A percentile compares a stretch with the other conserved stretches of the same genome.
These are phyloP conservation scores for Iselma pallidipennis DNA, from an alignment of 2,888 invertebrate species.

Conservation along the genomic window DNA sequence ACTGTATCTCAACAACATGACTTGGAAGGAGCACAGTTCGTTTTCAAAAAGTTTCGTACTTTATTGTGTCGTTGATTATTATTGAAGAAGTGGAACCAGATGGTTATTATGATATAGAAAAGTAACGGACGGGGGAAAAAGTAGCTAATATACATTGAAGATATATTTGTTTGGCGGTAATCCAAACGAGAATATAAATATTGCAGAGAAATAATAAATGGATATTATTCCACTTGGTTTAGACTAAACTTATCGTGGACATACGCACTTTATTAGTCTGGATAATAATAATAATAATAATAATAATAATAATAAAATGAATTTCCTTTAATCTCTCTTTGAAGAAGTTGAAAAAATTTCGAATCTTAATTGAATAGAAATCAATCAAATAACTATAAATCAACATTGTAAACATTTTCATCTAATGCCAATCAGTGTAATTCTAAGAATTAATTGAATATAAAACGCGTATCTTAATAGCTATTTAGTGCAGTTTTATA, in stretches of 20 bases:
- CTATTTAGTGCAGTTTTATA: too few relatives aligned
- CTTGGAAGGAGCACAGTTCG: too few relatives aligned
- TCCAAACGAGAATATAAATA: slow-evolving; percentile 32
- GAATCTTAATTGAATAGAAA: too few relatives aligned
- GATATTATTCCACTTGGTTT: slow-evolving; percentile 25
- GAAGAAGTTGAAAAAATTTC: too few relatives aligned
- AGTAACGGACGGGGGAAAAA: not conserved
- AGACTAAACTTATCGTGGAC: slow-evolving; percentile 25
- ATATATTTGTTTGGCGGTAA: slow-evolving; percentile 18
- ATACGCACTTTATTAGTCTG: slow-evolving; percentile 18
- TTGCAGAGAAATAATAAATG: slow-evolving; percentile 29
- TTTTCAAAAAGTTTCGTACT: not conserved
- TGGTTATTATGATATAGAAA: not conserved
- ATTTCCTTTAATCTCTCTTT: too few relatives aligned
- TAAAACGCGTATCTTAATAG: too few relatives aligned
- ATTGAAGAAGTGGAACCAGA: not conserved
- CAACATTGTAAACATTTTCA: not conserved
- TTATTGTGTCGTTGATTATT: not conserved
- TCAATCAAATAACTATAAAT: too few relatives aligned
- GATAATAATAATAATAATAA: too few relatives aligned
- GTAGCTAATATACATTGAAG: not conserved
- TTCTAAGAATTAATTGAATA: not conserved
- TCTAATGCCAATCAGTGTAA: not conserved
- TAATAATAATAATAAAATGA: too few relatives aligned
- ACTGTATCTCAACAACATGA: too few relatives aligned